Evolutionary conservation across 2,888 invertebrate species (phyloP).

Genomic region (Tanytarsus gracilentus): DNA sequence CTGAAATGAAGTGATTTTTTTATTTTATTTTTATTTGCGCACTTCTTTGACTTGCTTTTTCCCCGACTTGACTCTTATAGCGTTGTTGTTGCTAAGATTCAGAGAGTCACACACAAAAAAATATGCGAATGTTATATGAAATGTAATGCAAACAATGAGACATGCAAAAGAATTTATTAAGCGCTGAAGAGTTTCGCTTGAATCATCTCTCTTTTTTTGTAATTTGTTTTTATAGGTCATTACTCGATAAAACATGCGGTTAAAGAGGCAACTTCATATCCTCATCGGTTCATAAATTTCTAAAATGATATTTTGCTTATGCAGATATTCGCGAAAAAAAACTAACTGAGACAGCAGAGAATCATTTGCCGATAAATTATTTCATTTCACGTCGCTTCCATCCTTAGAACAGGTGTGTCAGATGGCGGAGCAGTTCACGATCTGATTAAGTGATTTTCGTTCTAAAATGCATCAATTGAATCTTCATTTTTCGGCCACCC

Average conservation of each 20-base stretch:
- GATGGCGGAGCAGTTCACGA: not conserved
- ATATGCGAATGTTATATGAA: no score
- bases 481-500: not conserved
- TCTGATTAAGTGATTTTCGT: conserved; percentile 2
- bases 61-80: no score
- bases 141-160: conserved; percentile 4
- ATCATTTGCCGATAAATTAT: conserved; percentile 23
- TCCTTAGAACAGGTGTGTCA: not conserved
- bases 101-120: no score
- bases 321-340: no score
- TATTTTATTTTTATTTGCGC: not conserved
- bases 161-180: conserved; percentile 12
- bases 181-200: not conserved
- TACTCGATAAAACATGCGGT: no score
- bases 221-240: not conserved
- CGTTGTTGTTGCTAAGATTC: no score
- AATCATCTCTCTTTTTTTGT: not conserved
- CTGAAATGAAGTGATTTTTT: not conserved
- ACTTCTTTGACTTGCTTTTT: not conserved
- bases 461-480: not conserved
- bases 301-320: not conserved
- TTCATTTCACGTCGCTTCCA: not conserved
- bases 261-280: no score
- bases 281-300: not conserved
- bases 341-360: no score